phyloP scores from a whole-genome alignment of 1,140 invertebrate species.

The Pogonognathellus flavescens region DNA sequence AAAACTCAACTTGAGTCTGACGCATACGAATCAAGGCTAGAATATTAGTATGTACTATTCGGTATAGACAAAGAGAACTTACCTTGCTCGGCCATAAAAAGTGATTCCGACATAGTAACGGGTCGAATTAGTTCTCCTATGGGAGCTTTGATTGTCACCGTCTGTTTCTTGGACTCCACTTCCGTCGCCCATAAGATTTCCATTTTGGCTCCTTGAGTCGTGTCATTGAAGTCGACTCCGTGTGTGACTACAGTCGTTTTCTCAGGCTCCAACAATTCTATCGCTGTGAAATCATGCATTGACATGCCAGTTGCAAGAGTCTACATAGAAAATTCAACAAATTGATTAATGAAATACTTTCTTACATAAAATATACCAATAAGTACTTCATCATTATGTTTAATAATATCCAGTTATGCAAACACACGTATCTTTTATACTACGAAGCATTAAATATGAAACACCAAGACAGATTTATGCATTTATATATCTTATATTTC shows the following conservation, averaged over 20 bases:
- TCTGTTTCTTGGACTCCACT: conserved; percentile 71
- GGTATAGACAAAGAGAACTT: conserved; percentile 55
- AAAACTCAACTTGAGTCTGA: too few relatives aligned
- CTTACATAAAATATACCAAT: too few relatives aligned
- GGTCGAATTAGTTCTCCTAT: conserved; percentile 91
- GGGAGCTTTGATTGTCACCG: conserved; percentile 82
- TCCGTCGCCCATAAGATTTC: conserved; percentile 77
- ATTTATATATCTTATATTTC: too few relatives aligned
- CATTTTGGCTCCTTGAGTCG: conserved; percentile 87
- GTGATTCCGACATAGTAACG: conserved; percentile 81
- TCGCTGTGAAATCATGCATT: conserved; percentile 86
- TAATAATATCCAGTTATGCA: too few relatives aligned
- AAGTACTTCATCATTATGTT: too few relatives aligned
- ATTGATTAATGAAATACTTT: background rate
- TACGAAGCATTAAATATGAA: too few relatives aligned
- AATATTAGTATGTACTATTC: background rate
- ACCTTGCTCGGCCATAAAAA: conserved; percentile 84
- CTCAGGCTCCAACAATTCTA: conserved; percentile 75
- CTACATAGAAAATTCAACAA: conserved; percentile 65
- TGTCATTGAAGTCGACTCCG: conserved; percentile 95
- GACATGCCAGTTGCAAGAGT: conserved; percentile 80
- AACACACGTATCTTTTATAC: too few relatives aligned
- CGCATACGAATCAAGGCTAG: too few relatives aligned
- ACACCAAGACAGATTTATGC: too few relatives aligned
- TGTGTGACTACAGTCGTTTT: conserved; percentile 78